Base-by-base conservation (phyloP, 1,140 invertebrate species). In the Scaptomyza graminum region DNA sequence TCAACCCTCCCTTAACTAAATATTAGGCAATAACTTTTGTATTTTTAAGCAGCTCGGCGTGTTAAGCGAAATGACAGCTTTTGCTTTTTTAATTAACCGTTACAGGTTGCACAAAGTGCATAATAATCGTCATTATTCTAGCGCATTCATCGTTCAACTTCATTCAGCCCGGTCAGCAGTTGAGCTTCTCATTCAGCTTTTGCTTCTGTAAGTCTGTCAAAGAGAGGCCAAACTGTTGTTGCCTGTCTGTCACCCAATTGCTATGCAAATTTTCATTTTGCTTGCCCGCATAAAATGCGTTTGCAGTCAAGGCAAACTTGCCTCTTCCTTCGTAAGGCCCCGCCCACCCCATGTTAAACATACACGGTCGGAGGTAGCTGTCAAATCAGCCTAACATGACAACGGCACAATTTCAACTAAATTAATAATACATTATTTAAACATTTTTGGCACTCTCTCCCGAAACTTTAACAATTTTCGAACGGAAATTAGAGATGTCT, bases 381-480 rank as follows among this genome's bases (percentile, higher is more conserved):
- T 63, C 70, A 55, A 52, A 49, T 63, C 28, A 28, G 25, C 18
- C 31, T 66, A 63, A 79, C 76, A 76, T 84, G 79, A 84, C 76
- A 79, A 62, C 49, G 37, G 18, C 59, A 70, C 52, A 52, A 64
- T 76, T 65, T 67, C 56, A 59, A 64, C 63, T 68, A 76, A 76
- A 76, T 84, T 65, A 79, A 69, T 79, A 68, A 46, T 61, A 61
- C 71, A 83, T 76, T 63, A 84, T 83, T 83, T 62, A 78, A 78
- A 63, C 37, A 52, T 62, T 56, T 56, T 55, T 55, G 25, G 50
- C 43, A 22, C 7, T 12, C 16, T 22, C n/a, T 41, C 41, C 12
- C 18, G 7, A 34, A 28, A 28, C 41, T 49, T 28, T 50, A 22
- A 22, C 13, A 57, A n/a, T 41, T 41, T 41, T 41, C 1, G 31